Percentiles rank a stretch among this genome's conserved stretches.
phyloP scores from a whole-genome alignment of 2,888 invertebrate genomes.

The Apeira syringaria region DNA sequence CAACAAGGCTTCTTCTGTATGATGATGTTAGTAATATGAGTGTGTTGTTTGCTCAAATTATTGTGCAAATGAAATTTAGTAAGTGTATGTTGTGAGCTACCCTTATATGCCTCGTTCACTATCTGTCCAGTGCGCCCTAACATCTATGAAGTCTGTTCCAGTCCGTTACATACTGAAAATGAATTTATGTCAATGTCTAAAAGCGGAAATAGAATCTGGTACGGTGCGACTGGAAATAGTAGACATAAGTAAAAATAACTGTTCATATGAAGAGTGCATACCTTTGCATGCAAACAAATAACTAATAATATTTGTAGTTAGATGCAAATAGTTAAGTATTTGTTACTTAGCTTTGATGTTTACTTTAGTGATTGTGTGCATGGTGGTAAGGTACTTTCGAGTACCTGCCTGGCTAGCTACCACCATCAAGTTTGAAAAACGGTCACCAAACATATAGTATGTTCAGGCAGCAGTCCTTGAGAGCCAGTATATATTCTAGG shows the following conservation, averaged over 20 bases:
- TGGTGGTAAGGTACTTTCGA: no score
- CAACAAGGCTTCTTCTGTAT: no score
- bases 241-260: slow-evolving; percentile 19
- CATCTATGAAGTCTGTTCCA: slow-evolving; percentile 8
- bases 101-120: neutral
- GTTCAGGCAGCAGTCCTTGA: no score
- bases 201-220: slow-evolving; percentile 59
- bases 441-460: no score
- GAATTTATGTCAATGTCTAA: slow-evolving; percentile 63
- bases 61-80: no score
- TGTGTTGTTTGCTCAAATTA: no score
- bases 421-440: no score
- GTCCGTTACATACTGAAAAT: slow-evolving; percentile 42
- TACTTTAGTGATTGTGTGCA: no score
- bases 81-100: neutral
- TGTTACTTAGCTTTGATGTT: slow-evolving; percentile 1
- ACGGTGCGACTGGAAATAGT: slow-evolving; percentile 26
- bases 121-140: slow-evolving; percentile 5
- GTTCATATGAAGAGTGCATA: slow-evolving; percentile 13
- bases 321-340: no score
- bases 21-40: no score
- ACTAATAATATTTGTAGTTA: slow-evolving; percentile 14
- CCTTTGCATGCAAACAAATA: slow-evolving; percentile 19
- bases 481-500: no score
- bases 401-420: no score